Evolutionary conservation across 2,113 vertebrate species (phyloP).

Genomic region (Dasypus novemcinctus): DNA sequence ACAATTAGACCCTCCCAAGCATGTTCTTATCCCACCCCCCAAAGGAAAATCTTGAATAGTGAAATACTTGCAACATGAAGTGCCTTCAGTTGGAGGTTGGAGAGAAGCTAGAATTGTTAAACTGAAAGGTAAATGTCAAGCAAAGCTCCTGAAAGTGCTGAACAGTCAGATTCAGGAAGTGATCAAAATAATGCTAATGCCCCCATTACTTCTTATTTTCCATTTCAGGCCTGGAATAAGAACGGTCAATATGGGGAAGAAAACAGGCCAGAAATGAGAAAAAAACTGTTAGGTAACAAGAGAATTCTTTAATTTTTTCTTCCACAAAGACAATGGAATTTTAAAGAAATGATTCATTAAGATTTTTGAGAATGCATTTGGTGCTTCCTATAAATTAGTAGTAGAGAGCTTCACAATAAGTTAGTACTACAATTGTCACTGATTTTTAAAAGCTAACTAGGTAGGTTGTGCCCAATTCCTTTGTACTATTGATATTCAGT

Average conservation of each 20-base stretch:
- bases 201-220: not conserved
- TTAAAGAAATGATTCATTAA: not conserved
- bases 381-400: not conserved
- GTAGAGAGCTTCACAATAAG: not conserved
- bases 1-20: not conserved
- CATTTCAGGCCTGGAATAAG: not conserved
- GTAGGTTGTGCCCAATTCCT: not conserved
- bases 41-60: not conserved
- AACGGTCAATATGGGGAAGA: not conserved
- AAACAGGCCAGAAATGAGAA: not conserved
- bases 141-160: not conserved
- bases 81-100: not conserved
- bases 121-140: not conserved
- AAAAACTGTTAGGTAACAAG: not conserved
- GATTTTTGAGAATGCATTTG: not conserved
- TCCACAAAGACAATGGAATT: not conserved
- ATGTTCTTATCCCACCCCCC: not conserved
- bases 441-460: not conserved
- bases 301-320: not conserved
- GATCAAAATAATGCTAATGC: not conserved
- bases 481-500: not conserved
- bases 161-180: not conserved
- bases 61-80: not conserved
- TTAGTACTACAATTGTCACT: not conserved
- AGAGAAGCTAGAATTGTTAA: not conserved